Conservation (phyloP, 2,888 invertebrate species). For the Frankliniella fusca region DNA sequence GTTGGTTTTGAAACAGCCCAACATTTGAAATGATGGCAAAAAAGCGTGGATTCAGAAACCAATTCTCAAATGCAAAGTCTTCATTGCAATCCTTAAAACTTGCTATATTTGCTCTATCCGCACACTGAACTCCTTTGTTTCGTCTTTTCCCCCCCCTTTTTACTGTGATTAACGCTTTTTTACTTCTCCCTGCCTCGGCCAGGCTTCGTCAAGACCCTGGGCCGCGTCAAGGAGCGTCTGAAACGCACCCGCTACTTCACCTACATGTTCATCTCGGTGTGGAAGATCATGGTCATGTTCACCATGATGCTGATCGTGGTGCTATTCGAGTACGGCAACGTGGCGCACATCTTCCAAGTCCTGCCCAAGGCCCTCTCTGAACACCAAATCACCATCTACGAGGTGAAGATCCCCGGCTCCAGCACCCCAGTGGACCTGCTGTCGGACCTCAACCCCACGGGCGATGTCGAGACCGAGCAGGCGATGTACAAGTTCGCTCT, state of each 20-base stretch:
- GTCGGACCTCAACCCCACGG: slow-evolving; percentile 68
- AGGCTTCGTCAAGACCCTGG: slow-evolving; percentile 69
- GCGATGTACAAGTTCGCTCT: slow-evolving; percentile 68
- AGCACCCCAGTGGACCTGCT: slow-evolving; percentile 44
- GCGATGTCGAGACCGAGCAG: slow-evolving; percentile 67
- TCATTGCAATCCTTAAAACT: too few species aligned
- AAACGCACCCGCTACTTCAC: slow-evolving; percentile 79
- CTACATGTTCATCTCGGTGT: slow-evolving; percentile 82
- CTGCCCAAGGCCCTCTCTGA: slow-evolving; percentile 70
- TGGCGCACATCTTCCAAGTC: slow-evolving; percentile 70
- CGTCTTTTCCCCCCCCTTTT: too few species aligned
- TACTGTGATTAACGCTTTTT: background rate
- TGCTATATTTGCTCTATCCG: too few species aligned
- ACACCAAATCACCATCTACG: slow-evolving; percentile 73
- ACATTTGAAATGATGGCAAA: too few species aligned
- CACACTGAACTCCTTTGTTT: too few species aligned
- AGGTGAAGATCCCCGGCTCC: slow-evolving; percentile 48
- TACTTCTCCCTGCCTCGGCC: slow-evolving; percentile 32
- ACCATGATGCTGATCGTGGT: slow-evolving; percentile 67
- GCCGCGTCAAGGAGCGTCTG: slow-evolving; percentile 73
- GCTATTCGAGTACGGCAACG: slow-evolving; percentile 70
- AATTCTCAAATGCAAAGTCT: too few species aligned
- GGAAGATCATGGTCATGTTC: slow-evolving; percentile 84
- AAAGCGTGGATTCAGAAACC: too few species aligned
- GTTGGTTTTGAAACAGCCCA: too few species aligned